Evolutionary conservation across 2,113 vertebrate species (phyloP).

Genomic region (Hippoglossus stenolepis): DNA sequence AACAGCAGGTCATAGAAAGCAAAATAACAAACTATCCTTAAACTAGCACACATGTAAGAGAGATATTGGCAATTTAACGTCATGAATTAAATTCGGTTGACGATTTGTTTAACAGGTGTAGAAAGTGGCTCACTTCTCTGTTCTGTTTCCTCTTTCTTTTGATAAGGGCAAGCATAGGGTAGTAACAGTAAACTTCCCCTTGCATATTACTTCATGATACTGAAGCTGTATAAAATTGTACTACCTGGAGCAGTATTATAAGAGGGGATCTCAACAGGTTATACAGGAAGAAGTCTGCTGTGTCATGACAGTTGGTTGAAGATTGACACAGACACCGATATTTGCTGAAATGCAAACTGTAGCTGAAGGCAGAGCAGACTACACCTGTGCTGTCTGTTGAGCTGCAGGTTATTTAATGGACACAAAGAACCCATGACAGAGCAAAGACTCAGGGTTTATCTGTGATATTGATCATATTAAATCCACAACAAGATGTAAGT

Average conservation of each 20-base stretch:
- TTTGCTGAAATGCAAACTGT: not conserved
- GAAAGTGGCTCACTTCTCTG: slow-evolving; percentile 25
- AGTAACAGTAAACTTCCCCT: not conserved
- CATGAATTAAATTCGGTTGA: not conserved
- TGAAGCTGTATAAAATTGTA: not conserved
- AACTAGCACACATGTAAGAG: too few relatives aligned
- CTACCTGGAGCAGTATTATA: not conserved
- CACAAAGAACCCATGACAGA: too few relatives aligned
- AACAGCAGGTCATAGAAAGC: not conserved
- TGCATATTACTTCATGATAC: not conserved
- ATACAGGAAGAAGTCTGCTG: not conserved
- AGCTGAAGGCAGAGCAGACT: not conserved
- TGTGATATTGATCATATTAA: too few relatives aligned
- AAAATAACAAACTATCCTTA: too few relatives aligned
- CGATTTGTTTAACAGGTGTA: slow-evolving; percentile 20
- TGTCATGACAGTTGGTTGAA: not conserved
- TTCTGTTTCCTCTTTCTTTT: not conserved
- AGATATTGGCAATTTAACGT: not conserved
- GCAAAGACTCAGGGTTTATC: too few relatives aligned
- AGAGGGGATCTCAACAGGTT: not conserved
- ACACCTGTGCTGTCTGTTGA: too few relatives aligned
- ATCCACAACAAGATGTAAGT: too few relatives aligned
- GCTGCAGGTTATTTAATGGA: too few relatives aligned
- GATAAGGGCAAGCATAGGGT: too few relatives aligned
- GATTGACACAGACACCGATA: not conserved